Evolutionary conservation across 2,888 invertebrate species (phyloP).

Genomic region (Apamea monoglypha): DNA sequence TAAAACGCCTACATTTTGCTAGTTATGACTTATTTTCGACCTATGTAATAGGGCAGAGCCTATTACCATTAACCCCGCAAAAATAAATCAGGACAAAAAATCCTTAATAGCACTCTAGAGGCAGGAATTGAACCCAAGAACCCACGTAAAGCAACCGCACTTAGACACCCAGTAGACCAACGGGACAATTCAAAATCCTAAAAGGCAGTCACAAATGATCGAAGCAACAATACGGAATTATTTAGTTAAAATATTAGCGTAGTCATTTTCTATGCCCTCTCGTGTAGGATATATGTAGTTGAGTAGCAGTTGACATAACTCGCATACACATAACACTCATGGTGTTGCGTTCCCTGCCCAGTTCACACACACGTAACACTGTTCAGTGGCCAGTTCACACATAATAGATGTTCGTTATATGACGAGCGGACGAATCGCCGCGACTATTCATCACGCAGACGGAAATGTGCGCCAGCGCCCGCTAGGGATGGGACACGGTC

Average conservation of each 20-base stretch:
- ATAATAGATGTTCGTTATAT: constrained; percentile 62
- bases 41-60: background rate
- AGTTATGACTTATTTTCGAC: background rate
- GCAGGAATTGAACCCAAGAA: background rate
- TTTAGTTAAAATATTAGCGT: background rate
- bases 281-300: background rate
- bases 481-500: constrained; percentile 42
- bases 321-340: constrained; percentile 4
- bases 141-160: background rate
- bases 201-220: background rate
- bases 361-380: constrained; percentile 17
- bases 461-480: constrained; percentile 68
- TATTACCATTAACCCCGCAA: background rate
- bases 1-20: background rate
- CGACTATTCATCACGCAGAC: constrained; percentile 70
- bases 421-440: constrained; percentile 64
- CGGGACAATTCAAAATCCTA: background rate
- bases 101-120: background rate
- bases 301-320: constrained; percentile 6
- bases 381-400: constrained; percentile 42
- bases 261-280: background rate
- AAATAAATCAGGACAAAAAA: background rate
- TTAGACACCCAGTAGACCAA: background rate
- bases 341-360: background rate
- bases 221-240: background rate